Evolutionary conservation across 2,888 invertebrate genomes (phyloP).

Genomic region (Oasisia sp.): DNA sequence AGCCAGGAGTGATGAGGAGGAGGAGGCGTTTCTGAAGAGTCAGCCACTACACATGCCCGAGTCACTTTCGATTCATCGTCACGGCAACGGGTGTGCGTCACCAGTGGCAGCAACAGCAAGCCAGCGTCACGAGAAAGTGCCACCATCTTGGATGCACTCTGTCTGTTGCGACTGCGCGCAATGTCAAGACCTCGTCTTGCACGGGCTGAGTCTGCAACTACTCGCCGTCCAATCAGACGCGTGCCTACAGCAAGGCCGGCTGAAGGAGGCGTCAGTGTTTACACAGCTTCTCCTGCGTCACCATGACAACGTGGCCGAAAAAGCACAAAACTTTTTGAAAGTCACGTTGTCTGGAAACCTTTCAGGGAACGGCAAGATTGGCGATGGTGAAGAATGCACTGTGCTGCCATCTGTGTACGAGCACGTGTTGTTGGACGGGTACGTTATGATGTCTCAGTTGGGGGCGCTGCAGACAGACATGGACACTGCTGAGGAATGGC

Average conservation of each 20-base stretch:
- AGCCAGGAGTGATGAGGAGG: not conserved
- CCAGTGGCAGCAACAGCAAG: not conserved
- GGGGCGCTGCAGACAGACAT: not conserved
- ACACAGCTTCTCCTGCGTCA: not conserved
- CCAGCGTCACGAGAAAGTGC: not conserved
- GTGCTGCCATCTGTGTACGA: not conserved
- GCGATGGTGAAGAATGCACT: not conserved
- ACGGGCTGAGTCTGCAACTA: not conserved
- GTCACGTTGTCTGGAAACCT: not conserved
- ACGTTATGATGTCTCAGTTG: not conserved
- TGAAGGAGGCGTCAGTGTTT: not conserved
- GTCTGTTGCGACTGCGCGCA: not conserved
- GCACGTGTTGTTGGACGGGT: not conserved
- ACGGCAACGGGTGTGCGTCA: not conserved
- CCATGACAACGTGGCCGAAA: not conserved
- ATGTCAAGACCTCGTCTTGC: not conserved
- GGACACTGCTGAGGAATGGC: not conserved
- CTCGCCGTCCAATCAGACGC: not conserved
- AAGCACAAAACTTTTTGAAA: not conserved
- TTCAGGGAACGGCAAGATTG: not conserved
- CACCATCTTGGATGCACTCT: not conserved
- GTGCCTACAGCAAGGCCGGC: not conserved
- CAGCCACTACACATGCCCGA: not conserved
- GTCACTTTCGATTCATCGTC: not conserved
- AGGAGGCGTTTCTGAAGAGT: not conserved